These are phyloP conservation scores for Choloepus hoffmanni DNA, from an alignment of 2,113 vertebrate species.

Conservation along the genomic window DNA sequence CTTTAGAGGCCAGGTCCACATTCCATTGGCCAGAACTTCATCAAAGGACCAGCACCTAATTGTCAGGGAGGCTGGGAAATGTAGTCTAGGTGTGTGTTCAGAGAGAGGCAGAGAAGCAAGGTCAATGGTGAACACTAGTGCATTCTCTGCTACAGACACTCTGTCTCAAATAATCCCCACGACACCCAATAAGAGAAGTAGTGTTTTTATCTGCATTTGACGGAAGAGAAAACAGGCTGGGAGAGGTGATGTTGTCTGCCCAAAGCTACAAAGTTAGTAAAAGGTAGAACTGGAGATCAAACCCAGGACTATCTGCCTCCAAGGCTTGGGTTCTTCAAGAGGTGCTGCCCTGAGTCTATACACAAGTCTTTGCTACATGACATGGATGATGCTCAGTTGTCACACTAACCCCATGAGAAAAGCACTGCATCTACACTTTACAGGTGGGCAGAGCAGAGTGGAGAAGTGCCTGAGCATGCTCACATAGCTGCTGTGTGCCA, in stretches of 20 bases:
- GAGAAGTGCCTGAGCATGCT: too few relatives aligned
- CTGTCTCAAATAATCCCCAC: background rate
- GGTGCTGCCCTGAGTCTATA: too few relatives aligned
- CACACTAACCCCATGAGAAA: background rate
- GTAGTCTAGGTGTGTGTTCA: background rate
- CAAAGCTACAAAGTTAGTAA: background rate
- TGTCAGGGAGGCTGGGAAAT: background rate
- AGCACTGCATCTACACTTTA: background rate
- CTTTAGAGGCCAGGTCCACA: background rate
- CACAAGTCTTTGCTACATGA: background rate
- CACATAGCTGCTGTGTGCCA: background rate
- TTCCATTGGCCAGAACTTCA: background rate
- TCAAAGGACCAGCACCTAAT: background rate
- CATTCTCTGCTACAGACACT: background rate
- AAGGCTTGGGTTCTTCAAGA: background rate
- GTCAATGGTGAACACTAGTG: fast-evolving
- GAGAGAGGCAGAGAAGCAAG: background rate
- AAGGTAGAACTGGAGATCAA: background rate
- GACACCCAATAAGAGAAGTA: background rate
- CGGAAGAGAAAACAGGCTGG: background rate
- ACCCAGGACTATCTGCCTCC: background rate
- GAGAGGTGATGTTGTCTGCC: background rate
- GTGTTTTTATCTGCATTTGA: background rate
- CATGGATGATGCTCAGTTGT: fast-evolving
- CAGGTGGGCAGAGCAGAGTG: background rate